Evolutionary conservation across 2,888 invertebrate species (phyloP).

Genomic region (Pasiphila rectangulata): DNA sequence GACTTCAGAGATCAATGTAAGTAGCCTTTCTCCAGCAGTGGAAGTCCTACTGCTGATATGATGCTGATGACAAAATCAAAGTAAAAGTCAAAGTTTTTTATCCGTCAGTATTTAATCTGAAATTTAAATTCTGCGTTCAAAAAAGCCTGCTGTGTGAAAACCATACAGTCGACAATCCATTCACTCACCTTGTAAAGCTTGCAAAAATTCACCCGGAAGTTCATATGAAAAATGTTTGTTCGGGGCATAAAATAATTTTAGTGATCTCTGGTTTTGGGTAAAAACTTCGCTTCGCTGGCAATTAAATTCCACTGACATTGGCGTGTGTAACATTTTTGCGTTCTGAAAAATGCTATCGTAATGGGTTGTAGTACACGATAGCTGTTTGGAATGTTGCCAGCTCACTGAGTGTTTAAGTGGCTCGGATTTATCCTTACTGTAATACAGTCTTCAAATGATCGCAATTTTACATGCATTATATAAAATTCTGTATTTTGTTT

Average conservation of each 20-base stretch:
- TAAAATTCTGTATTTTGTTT: too few species aligned
- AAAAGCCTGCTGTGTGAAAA: too few species aligned
- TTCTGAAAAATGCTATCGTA: constrained; percentile 31
- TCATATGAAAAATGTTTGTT: constrained; percentile 15
- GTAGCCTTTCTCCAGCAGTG: too few species aligned
- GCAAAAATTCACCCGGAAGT: constrained; percentile 11
- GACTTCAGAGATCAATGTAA: too few species aligned
- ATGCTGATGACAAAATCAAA: too few species aligned
- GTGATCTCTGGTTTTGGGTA: constrained; percentile 18
- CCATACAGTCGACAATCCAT: constrained; percentile 1
- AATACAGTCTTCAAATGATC: constrained; percentile 36
- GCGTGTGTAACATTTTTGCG: constrained; percentile 12
- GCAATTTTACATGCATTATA: constrained; percentile 23
- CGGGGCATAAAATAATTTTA: background rate
- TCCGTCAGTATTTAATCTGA: too few species aligned
- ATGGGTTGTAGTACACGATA: constrained; percentile 41
- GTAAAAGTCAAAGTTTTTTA: too few species aligned
- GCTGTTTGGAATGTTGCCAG: constrained; percentile 50
- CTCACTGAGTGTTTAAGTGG: constrained; percentile 40
- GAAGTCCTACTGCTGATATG: too few species aligned
- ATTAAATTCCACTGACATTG: constrained; percentile 20
- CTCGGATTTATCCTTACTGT: constrained; percentile 37
- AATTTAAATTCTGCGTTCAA: too few species aligned
- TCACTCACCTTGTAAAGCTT: constrained; percentile 3
- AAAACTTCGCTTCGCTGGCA: constrained; percentile 14